Conservation (phyloP, 2,888 invertebrate genomes). For the Palloptera scutellata region DNA sequence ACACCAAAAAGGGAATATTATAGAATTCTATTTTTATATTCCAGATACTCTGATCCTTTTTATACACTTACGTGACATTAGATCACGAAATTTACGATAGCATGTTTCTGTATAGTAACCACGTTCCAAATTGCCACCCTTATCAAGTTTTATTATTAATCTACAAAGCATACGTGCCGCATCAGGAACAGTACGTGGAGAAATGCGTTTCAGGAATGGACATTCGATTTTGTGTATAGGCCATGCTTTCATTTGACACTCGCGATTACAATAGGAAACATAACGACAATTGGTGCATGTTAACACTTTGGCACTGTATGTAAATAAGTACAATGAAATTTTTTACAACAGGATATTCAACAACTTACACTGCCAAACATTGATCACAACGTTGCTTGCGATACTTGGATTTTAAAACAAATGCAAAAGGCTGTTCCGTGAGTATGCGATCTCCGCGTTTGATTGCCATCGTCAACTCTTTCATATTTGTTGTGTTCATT, state of each 20-base stretch:
- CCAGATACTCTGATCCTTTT: too few relatives aligned
- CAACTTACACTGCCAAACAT: conserved; percentile 76
- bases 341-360: conserved; percentile 4
- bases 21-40: too few relatives aligned
- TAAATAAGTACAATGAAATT: too few relatives aligned
- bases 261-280: conserved; percentile 81
- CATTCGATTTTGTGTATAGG: conserved; percentile 85
- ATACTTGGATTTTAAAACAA: conserved; percentile 75
- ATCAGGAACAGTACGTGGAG: conserved; percentile 80
- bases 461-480: conserved; percentile 20
- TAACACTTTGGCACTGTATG: conserved; percentile 71
- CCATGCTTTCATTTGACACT: conserved; percentile 87
- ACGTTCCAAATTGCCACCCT: conserved; percentile 73
- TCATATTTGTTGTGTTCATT: too few relatives aligned
- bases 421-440: conserved; percentile 79
- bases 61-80: conserved; percentile 85
- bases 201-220: conserved; percentile 73
- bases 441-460: conserved; percentile 72
- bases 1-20: too few relatives aligned
- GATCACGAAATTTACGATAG: conserved; percentile 81
- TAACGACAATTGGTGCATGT: conserved; percentile 87
- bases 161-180: conserved; percentile 81
- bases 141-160: conserved; percentile 70
- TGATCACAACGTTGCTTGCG: conserved; percentile 77
- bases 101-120: conserved; percentile 75